phyloP scores from a whole-genome alignment of 2,113 vertebrate species.

The Chamaetylas fuelleborni region DNA sequence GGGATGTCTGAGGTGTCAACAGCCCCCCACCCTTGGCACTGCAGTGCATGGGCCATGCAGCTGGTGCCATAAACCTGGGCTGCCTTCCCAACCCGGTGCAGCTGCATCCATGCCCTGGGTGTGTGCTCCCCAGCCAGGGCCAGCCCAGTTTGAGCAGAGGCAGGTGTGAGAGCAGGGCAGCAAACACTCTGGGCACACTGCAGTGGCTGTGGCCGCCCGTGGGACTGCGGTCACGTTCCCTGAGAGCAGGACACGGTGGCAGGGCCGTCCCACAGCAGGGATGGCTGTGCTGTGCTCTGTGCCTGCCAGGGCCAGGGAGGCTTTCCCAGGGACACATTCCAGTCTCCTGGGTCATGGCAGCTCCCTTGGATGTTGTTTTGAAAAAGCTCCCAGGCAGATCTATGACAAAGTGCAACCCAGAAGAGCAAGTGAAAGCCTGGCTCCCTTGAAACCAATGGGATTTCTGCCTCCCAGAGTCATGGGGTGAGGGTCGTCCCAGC shows the following conservation, averaged over 20 bases:
- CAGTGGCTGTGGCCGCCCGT: fast-evolving
- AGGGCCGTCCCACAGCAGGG: not conserved
- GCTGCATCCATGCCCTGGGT: not conserved
- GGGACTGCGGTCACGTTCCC: not conserved
- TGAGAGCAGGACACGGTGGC: not conserved
- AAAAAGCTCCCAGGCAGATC: not conserved
- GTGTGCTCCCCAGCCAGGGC: not conserved
- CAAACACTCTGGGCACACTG: fast-evolving
- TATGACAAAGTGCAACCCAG: not conserved
- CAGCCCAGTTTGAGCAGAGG: not conserved
- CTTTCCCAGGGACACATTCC: constrained; percentile 41
- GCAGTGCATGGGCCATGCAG: not conserved
- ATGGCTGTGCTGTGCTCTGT: fast-evolving
- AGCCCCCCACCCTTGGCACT: not conserved
- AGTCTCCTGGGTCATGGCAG: not conserved
- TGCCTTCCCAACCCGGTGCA: not conserved
- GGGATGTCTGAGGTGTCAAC: not conserved
- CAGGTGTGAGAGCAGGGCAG: not conserved
- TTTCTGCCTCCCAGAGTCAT: not conserved
- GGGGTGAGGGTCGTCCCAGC: not conserved
- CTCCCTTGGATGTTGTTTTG: not conserved
- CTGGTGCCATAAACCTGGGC: not conserved
- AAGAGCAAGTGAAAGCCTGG: not conserved
- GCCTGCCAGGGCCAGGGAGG: not conserved
- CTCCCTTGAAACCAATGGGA: not conserved